phyloP scores from a whole-genome alignment of 2,888 invertebrate genomes.

The Eristalis tenax region DNA sequence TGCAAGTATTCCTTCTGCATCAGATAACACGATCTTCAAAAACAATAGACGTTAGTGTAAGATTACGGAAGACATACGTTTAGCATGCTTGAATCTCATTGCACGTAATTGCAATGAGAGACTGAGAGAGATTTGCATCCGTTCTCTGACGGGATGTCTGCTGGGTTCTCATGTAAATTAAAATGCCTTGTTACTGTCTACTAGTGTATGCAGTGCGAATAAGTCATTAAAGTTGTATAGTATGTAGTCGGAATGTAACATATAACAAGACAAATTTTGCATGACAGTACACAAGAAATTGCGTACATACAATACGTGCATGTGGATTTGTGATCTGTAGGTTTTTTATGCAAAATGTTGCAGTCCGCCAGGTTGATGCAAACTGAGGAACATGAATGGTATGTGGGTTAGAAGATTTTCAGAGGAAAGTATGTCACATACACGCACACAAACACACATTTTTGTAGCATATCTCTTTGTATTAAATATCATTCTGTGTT shows the following conservation, averaged over 20 bases:
- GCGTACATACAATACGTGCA: background rate
- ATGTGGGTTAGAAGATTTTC: slow-evolving; percentile 11
- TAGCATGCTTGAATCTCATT: slow-evolving; percentile 29
- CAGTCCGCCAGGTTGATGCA: background rate
- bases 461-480: background rate
- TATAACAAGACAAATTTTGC: too few species aligned
- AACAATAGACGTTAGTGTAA: slow-evolving; percentile 57
- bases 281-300: background rate
- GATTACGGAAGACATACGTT: slow-evolving; percentile 59
- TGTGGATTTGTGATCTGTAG: background rate
- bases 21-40: slow-evolving; percentile 60
- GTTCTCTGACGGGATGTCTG: slow-evolving; percentile 41
- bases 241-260: background rate
- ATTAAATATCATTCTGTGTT: background rate
- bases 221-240: background rate
- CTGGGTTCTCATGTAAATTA: slow-evolving; percentile 47
- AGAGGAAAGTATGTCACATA: background rate
- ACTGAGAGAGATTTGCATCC: slow-evolving; percentile 38
- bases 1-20: slow-evolving; percentile 61
- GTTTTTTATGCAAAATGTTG: background rate
- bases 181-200: slow-evolving; percentile 20
- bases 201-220: background rate
- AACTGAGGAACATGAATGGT: background rate
- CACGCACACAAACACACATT: background rate
- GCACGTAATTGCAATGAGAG: slow-evolving; percentile 54